Conservation (phyloP, 2,888 invertebrate genomes). For the Platypus cylindrus region DNA sequence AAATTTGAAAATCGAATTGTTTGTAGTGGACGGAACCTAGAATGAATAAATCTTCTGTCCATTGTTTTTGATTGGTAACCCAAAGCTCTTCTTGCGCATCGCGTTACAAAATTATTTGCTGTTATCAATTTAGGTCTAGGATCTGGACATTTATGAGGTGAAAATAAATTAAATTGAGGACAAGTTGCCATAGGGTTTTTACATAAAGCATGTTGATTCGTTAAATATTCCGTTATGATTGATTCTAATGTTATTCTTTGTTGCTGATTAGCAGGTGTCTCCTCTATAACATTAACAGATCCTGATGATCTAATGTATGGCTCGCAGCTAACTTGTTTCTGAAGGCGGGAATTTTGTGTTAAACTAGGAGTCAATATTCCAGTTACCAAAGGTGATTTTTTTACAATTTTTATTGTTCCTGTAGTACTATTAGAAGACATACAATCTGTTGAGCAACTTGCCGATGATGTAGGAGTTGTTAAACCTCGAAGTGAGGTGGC, state of each 20-base stretch:
- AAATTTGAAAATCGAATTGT: constrained; percentile 57
- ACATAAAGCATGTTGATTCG: constrained; percentile 96
- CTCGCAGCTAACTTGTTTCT: constrained; percentile 39
- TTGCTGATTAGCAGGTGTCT: constrained; percentile 25
- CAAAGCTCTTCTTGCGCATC: constrained; percentile 44
- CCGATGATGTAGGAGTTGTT: constrained; percentile 7
- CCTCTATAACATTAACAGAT: constrained; percentile 16
- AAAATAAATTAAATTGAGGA: constrained; percentile 88
- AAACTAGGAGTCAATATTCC: constrained; percentile 9
- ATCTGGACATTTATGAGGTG: constrained; percentile 93
- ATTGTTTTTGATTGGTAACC: constrained; percentile 47
- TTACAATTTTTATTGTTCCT: constrained; percentile 11
- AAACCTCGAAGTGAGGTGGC: constrained; percentile 4
- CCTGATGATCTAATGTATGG: constrained; percentile 18
- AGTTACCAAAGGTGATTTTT: constrained; percentile 6
- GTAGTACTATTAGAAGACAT: not conserved
- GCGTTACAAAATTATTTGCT: constrained; percentile 59
- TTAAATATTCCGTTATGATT: constrained; percentile 91
- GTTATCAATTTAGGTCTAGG: constrained; percentile 54
- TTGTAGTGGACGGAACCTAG: constrained; percentile 64
- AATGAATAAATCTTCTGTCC: constrained; percentile 74
- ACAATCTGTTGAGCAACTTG: constrained; percentile 1
- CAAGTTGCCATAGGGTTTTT: constrained; percentile 96
- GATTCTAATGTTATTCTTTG: constrained; percentile 64
- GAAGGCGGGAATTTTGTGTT: constrained; percentile 31